Conservation (phyloP, 1,140 invertebrate genomes). For the Hyles euphorbiae region DNA sequence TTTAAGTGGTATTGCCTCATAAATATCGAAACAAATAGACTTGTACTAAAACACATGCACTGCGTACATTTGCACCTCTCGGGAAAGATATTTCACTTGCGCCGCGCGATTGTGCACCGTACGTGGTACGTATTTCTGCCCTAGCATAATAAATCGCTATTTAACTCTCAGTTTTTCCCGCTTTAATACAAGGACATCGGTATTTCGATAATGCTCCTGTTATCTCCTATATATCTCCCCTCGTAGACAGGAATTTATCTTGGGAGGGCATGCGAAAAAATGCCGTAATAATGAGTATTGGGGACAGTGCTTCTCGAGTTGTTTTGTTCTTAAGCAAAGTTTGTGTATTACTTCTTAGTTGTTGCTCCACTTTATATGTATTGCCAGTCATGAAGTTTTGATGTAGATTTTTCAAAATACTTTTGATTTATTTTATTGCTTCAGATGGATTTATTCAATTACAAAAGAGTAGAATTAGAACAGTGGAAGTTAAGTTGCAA, state of each 20-base stretch:
- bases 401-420: too few relatives aligned
- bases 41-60: too few relatives aligned
- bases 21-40: too few relatives aligned
- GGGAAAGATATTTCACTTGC: slow-evolving; percentile 7
- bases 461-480: too few relatives aligned
- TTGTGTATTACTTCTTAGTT: too few relatives aligned
- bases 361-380: too few relatives aligned
- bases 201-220: slow-evolving; percentile 67
- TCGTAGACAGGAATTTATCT: slow-evolving; percentile 50
- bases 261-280: slow-evolving; percentile 63
- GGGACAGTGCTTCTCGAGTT: slow-evolving; percentile 27
- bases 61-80: background rate
- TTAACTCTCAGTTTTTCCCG: slow-evolving; percentile 46
- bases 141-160: slow-evolving; percentile 45
- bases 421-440: too few relatives aligned
- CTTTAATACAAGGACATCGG: slow-evolving; percentile 47
- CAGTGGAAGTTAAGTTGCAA: too few relatives aligned
- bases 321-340: slow-evolving; percentile 11
- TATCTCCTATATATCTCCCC: slow-evolving; percentile 60
- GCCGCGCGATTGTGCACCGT: background rate
- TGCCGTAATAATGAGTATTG: slow-evolving; percentile 61
- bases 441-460: too few relatives aligned
- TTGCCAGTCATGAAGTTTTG: too few relatives aligned
- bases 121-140: slow-evolving; percentile 7
- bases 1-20: too few relatives aligned